Conservation (phyloP, 2,888 invertebrate genomes). For the Oligia strigilis region DNA sequence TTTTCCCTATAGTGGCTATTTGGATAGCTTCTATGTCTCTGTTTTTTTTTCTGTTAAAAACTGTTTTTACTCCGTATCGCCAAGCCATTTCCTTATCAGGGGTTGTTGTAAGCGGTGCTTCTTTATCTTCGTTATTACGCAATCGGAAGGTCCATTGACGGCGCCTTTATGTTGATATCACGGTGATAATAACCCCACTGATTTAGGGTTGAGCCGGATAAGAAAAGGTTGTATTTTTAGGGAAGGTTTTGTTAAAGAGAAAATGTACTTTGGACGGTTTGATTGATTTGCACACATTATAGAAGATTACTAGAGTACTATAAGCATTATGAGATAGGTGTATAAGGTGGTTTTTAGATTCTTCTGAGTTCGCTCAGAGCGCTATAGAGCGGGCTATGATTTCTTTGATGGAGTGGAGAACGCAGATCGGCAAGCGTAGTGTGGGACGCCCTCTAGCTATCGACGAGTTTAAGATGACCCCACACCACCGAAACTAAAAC, state of each 20-base stretch:
- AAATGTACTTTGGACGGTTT: background rate
- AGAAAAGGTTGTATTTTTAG: conserved; percentile 34
- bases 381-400: no score
- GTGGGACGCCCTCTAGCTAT: no score
- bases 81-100: conserved; percentile 43
- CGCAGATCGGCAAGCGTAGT: no score
- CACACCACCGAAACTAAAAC: background rate
- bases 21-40: conserved; percentile 4
- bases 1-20: background rate
- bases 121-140: conserved; percentile 39
- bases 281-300: conserved; percentile 16
- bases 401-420: no score
- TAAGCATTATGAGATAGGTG: background rate
- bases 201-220: conserved; percentile 55
- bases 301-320: background rate
- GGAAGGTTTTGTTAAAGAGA: background rate
- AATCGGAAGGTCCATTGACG: conserved; percentile 48
- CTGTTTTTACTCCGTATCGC: conserved; percentile 30
- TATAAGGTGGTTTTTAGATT: background rate
- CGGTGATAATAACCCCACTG: conserved; percentile 64
- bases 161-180: conserved; percentile 52
- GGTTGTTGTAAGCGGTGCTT: conserved; percentile 26
- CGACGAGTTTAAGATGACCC: background rate
- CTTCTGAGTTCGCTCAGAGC: no score
- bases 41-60: conserved; percentile 7